phyloP scores from a whole-genome alignment of 2,113 vertebrate species.

The Oxyruncus cristatus region DNA sequence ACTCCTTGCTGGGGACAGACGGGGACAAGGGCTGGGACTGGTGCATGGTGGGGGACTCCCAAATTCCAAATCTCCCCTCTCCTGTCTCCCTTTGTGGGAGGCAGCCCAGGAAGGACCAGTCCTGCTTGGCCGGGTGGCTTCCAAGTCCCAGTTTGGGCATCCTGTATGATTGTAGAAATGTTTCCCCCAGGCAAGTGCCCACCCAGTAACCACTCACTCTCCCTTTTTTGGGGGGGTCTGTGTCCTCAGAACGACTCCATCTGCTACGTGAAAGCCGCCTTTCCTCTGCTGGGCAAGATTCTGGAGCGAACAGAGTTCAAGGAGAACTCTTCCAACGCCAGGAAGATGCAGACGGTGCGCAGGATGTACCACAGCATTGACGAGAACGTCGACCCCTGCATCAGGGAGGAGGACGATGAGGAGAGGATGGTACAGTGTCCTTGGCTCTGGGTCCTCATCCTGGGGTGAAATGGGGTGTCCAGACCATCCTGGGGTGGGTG shows the following conservation, averaged over 20 bases:
- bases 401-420: slow-evolving; percentile 44
- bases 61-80: neutral
- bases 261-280: slow-evolving; percentile 75
- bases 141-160: neutral
- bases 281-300: slow-evolving; percentile 59
- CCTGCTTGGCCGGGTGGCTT: neutral
- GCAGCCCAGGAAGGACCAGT: neutral
- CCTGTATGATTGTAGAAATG: neutral
- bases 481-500: neutral
- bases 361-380: slow-evolving; percentile 37
- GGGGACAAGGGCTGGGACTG: neutral
- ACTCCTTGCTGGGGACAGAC: neutral
- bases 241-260: slow-evolving; percentile 39
- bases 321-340: slow-evolving; percentile 55
- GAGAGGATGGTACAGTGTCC: slow-evolving; percentile 48
- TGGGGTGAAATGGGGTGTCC: neutral
- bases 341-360: slow-evolving; percentile 2
- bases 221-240: fast-evolving
- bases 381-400: slow-evolving; percentile 30
- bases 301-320: slow-evolving; percentile 69
- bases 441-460: neutral
- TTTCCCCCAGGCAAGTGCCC: neutral
- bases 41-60: fast-evolving
- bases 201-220: neutral
- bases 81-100: fast-evolving